These are phyloP conservation scores for Saguinus imperator DNA, from an alignment of 2,113 vertebrate genomes.

Conservation along the genomic window DNA sequence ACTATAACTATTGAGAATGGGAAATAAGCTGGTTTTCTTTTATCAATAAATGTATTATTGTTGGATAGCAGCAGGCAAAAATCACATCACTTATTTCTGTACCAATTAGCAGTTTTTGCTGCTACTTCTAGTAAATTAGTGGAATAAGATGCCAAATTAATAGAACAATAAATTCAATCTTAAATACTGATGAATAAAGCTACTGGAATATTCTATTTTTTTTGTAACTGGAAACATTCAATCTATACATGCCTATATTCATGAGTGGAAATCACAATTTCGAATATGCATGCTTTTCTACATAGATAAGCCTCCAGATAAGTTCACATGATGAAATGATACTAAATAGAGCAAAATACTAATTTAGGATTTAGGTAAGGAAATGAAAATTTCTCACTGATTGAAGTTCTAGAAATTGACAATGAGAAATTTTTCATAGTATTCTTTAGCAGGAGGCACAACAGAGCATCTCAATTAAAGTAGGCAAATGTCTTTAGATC, in stretches of 20 bases:
- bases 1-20: background rate
- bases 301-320: background rate
- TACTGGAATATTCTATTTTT: background rate
- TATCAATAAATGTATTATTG: background rate
- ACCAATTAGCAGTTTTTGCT: background rate
- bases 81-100: background rate
- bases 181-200: background rate
- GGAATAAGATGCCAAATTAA: background rate
- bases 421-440: background rate
- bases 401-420: background rate
- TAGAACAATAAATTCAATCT: background rate
- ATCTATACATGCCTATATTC: background rate
- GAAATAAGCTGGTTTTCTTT: background rate
- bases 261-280: background rate
- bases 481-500: background rate
- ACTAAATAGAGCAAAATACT: background rate
- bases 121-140: background rate
- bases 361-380: background rate
- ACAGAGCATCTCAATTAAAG: background rate
- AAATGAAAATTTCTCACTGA: background rate
- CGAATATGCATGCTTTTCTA: background rate
- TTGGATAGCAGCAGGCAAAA: background rate
- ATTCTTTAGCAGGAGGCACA: background rate
- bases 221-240: background rate
- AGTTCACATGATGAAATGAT: background rate